Evolutionary conservation across 2,797 vertebrate species (phyloP).

Genomic region (Anniella stebbinsi): DNA sequence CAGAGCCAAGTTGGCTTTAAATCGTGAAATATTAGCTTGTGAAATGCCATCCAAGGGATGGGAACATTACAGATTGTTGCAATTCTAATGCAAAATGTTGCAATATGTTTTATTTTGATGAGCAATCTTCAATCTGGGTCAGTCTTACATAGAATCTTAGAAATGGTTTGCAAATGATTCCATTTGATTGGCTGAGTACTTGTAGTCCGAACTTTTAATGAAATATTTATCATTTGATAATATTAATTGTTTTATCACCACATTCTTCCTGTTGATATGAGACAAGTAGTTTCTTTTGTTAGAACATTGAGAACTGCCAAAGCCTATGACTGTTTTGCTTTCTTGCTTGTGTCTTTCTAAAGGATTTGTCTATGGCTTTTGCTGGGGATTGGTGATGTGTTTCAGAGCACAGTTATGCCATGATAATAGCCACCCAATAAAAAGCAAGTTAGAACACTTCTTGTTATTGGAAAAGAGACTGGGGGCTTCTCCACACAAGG

Average conservation of each 20-base stretch:
- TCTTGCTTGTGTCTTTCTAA: slow-evolving; percentile 5
- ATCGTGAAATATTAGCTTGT: slow-evolving; percentile 28
- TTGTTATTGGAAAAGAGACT: neutral
- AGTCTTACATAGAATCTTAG: neutral
- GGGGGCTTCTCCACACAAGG: too few relatives aligned
- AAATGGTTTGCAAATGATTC: rapidly evolving
- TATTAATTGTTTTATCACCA: neutral
- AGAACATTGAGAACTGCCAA: slow-evolving; percentile 5
- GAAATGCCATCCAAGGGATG: slow-evolving; percentile 26
- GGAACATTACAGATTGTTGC: slow-evolving; percentile 29
- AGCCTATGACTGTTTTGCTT: neutral
- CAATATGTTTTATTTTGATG: neutral
- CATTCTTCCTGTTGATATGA: neutral
- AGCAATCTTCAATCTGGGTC: neutral
- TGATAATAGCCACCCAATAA: neutral
- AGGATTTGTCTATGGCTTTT: neutral
- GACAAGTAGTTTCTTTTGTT: neutral
- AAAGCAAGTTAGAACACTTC: neutral
- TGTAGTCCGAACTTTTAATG: slow-evolving; percentile 10
- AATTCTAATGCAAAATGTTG: slow-evolving; percentile 23
- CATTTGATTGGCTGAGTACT: neutral
- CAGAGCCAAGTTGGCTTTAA: neutral
- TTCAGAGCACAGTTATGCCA: neutral
- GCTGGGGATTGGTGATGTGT: neutral
- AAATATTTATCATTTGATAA: slow-evolving; percentile 20